Percentiles rank a stretch among this genome's conserved stretches.
phyloP scores from a whole-genome alignment of 2,113 vertebrate species.

The Indicator maculatus region DNA sequence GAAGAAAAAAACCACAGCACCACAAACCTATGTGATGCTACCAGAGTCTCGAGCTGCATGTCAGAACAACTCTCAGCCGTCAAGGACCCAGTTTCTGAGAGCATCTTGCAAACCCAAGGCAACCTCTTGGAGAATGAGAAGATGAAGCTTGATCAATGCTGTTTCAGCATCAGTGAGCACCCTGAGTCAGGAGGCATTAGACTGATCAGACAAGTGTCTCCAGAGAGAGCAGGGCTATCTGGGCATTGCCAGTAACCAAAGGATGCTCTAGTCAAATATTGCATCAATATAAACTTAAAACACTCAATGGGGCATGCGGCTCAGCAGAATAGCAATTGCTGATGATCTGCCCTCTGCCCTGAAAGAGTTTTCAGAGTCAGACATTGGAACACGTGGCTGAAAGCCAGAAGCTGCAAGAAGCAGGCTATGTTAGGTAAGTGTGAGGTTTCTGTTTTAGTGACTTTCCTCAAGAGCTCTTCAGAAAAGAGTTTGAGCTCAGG shows the following conservation, averaged over 20 bases:
- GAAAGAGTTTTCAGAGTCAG: not conserved
- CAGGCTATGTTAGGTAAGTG: not conserved
- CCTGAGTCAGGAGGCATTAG: not conserved
- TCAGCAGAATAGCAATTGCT: not conserved
- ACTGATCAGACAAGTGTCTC: not conserved
- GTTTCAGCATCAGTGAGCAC: not conserved
- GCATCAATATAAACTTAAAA: not conserved
- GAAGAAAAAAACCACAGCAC: not conserved
- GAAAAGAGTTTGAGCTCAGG: not conserved
- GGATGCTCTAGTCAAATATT: not conserved
- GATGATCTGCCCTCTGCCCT: not conserved
- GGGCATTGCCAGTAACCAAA: not conserved
- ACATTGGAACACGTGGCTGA: not conserved
- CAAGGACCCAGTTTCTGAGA: not conserved
- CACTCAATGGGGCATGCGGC: not conserved
- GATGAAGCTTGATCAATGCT: not conserved
- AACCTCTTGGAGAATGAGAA: not conserved
- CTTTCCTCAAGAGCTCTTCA: not conserved
- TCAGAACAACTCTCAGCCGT: not conserved
- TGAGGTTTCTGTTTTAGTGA: not conserved
- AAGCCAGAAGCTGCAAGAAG: not conserved
- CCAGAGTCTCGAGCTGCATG: not conserved
- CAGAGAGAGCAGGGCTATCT: not conserved
- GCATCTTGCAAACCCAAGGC: not conserved
- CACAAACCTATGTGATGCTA: not conserved